These are phyloP conservation scores for Cebidichthys violaceus DNA, from an alignment of 2,113 vertebrate genomes.

Conservation along the genomic window DNA sequence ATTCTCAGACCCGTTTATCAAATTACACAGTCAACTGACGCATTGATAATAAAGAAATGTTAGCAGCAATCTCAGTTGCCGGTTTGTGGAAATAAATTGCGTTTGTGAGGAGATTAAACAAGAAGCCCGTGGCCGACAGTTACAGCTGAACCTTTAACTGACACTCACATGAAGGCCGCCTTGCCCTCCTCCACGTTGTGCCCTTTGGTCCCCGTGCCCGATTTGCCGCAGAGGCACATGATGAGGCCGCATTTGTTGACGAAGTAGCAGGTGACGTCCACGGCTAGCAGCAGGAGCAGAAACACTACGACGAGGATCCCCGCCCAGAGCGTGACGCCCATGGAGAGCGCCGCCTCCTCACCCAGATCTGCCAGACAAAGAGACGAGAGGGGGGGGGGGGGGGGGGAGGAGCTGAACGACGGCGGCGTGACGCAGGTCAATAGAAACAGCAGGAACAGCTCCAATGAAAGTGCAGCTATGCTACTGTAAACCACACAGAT, in stretches of 20 bases:
- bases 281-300: slow-evolving; percentile 91
- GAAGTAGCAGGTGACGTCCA: slow-evolving; percentile 98
- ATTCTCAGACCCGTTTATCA: not conserved
- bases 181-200: slow-evolving; percentile 95
- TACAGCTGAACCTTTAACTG: not conserved
- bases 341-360: slow-evolving; percentile 87
- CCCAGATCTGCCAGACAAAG: slow-evolving; percentile 77
- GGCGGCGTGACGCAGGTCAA: slow-evolving; percentile 3
- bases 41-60: not conserved
- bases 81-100: not conserved
- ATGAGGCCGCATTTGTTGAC: slow-evolving; percentile 98
- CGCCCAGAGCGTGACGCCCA: slow-evolving; percentile 88
- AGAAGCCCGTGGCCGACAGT: not conserved
- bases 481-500: too few relatives aligned
- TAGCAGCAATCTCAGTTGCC: not conserved
- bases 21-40: not conserved
- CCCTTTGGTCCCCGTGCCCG: slow-evolving; percentile 90
- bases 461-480: slow-evolving; percentile 19
- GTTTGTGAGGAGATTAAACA: not conserved
- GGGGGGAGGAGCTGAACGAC: slow-evolving; percentile 44
- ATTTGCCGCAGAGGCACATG: slow-evolving; percentile 97
- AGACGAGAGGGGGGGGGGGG: slow-evolving; percentile 27
- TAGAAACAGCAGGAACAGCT: slow-evolving; percentile 12
- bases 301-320: slow-evolving; percentile 95
- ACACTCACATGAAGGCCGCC: slow-evolving; percentile 95